Base-by-base conservation (phyloP, 2,113 vertebrate species). In the Pipra filicauda region DNA sequence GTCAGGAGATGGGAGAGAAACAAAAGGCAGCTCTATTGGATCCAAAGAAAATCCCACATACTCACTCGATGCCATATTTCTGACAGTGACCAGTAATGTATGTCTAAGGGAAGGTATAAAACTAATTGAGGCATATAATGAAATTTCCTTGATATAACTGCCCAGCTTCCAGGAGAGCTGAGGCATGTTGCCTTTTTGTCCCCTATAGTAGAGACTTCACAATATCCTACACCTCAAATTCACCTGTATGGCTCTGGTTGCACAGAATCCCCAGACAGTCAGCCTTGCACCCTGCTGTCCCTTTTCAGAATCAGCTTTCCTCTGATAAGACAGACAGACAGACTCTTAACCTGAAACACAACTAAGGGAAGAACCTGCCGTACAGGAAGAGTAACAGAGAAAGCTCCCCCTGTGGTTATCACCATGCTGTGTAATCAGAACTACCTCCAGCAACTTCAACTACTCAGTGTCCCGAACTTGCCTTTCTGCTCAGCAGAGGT, bases 181-280 rank as follows among this genome's bases (percentile, higher is more conserved):
- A 88, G 48, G 18, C 39, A 76, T 2, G 7, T 15, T 82, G 48
- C n/a, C 33, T 51, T 44, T 43, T 2, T 77, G 52, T 62, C 12
- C n/a, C 28, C 31, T 57, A 0, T 6, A 48, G 0, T 22, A 61
- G 12, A 16, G 49, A 43, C 43, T 69, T 80, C 17, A 1, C 9
- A 82, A 37, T 12, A 69, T 66, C 21, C 69, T 64, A 19, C 52
- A 58, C 30, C 55, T 71, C 55, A 31, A 11, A 65, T 62, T 83
- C 19, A 65, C 27, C 44, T 33, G 37, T 12, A 44, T 5, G n/a
- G 15, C 61, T 87, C 39, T 67, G 31, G 6, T 31, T 59, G 59
- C 54, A 69, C 43, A 75, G 27, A 91, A 70, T 26, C 35, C 62
- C 61, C 44, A 12, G 69, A 3, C 12, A 65, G 44, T 27, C 55